These are phyloP conservation scores for Bos indicus DNA, from an alignment of 2,113 vertebrate species.

Conservation along the genomic window DNA sequence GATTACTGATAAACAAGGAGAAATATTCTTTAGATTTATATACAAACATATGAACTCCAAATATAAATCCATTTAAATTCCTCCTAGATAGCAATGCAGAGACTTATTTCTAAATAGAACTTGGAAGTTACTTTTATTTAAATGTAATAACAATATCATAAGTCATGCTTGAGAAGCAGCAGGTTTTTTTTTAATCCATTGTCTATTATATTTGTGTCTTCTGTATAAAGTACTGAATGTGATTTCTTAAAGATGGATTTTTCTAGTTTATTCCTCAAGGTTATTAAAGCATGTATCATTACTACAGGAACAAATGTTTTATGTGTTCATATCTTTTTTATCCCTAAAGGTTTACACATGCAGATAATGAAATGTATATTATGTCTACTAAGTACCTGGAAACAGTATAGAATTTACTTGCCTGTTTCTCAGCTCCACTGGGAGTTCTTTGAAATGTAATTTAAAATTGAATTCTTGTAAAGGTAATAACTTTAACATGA, in stretches of 20 bases:
- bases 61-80: constrained; percentile 52
- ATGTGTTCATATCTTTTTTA: constrained; percentile 14
- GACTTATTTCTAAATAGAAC: constrained; percentile 28
- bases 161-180: background rate
- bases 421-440: background rate
- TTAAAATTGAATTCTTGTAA: background rate
- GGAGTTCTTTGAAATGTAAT: constrained; percentile 33
- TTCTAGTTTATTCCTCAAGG: background rate
- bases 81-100: background rate
- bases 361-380: background rate
- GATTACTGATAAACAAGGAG: background rate
- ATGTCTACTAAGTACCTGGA: background rate
- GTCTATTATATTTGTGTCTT: constrained; percentile 16
- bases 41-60: background rate
- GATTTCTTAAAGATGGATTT: background rate
- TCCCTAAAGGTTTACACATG: background rate
- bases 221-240: background rate
- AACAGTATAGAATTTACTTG: constrained; percentile 2
- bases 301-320: background rate
- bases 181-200: constrained; percentile 16
- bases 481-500: background rate
- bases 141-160: background rate
- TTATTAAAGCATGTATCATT: background rate
- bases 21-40: background rate
- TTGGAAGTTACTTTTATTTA: constrained; percentile 22